Percentiles rank a stretch among this genome's conserved stretches.
Evolutionary conservation across 2,113 vertebrate species (phyloP).

Genomic region (Panthera uncia): DNA sequence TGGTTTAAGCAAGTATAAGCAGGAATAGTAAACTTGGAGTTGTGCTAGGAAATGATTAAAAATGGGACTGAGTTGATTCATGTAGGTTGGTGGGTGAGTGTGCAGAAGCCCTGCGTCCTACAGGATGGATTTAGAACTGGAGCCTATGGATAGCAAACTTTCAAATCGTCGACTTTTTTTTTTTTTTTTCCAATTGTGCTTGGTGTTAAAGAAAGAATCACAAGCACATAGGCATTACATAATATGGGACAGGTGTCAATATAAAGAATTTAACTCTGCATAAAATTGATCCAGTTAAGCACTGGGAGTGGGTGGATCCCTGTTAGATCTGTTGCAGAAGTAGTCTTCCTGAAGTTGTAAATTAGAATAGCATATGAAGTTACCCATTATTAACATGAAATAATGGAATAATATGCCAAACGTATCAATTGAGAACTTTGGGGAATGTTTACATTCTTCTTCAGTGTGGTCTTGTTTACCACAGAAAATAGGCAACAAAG

Average conservation of each 20-base stretch:
- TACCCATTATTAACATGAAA: background rate
- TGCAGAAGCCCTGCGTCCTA: background rate
- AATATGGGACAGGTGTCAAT: background rate
- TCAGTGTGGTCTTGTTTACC: background rate
- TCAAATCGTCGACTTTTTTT: background rate
- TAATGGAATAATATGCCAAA: background rate
- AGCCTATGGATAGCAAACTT: background rate
- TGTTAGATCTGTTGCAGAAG: background rate
- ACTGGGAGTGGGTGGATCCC: background rate
- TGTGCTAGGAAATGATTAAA: background rate
- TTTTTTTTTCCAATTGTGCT: background rate
- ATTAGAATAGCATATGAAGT: background rate
- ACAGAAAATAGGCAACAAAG: background rate
- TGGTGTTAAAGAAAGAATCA: background rate
- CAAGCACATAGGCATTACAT: background rate
- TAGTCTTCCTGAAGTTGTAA: background rate
- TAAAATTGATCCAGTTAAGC: background rate
- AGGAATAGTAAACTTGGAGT: background rate
- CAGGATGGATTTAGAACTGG: background rate
- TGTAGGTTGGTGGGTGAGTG: background rate
- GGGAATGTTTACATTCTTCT: background rate
- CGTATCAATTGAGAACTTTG: background rate
- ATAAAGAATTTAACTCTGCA: background rate
- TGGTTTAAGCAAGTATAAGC: background rate
- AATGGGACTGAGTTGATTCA: background rate